Evolutionary conservation across 2,113 vertebrate genomes (phyloP).

Genomic region (Hippoglossus stenolepis): DNA sequence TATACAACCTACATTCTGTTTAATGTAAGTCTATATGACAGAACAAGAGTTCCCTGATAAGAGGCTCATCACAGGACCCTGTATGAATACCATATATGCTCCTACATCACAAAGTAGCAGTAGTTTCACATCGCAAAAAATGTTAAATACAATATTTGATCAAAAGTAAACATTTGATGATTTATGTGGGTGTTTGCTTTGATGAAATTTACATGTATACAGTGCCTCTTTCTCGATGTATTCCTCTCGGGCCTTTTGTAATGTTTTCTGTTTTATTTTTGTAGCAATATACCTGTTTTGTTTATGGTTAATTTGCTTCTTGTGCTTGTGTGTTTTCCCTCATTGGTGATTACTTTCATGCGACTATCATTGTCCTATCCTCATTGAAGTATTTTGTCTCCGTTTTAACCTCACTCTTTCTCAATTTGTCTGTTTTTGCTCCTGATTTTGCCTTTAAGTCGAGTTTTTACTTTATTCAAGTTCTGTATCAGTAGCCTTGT

Average conservation of each 20-base stretch:
- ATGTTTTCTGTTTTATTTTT: background rate
- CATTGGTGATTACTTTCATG: no score
- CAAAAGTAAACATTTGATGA: background rate
- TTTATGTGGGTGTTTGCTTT: conserved; percentile 3
- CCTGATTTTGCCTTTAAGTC: background rate
- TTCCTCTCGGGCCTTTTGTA: background rate
- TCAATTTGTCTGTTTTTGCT: background rate
- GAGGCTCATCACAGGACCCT: background rate
- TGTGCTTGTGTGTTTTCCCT: background rate
- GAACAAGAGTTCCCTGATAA: conserved; percentile 12
- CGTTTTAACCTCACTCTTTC: background rate
- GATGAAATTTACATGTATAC: background rate
- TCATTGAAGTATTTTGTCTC: background rate
- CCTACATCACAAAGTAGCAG: background rate
- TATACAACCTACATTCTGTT: conserved; percentile 28
- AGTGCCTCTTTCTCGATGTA: background rate
- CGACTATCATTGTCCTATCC: background rate
- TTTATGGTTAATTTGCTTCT: no score
- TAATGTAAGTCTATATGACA: conserved; percentile 10
- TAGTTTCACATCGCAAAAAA: background rate
- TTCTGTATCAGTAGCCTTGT: background rate
- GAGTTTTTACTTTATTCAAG: background rate
- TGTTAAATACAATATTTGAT: background rate
- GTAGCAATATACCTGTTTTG: background rate
- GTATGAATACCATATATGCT: background rate